These are phyloP conservation scores for Agonopterix alstromeriana DNA, from an alignment of 2,888 invertebrate species.

Conservation along the genomic window DNA sequence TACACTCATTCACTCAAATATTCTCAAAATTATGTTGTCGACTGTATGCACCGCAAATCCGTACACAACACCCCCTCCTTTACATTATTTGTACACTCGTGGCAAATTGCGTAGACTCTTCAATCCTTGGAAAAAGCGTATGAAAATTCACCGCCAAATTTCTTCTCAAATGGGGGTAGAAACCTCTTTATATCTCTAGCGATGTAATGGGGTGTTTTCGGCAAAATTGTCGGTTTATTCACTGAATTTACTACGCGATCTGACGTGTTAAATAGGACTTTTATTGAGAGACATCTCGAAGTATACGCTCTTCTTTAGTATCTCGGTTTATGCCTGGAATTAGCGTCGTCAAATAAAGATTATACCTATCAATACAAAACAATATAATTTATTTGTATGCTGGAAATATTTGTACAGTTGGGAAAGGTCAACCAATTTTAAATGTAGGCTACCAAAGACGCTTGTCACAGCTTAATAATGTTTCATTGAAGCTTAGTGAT, in stretches of 20 bases:
- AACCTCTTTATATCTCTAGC: not conserved
- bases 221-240: slow-evolving; percentile 4
- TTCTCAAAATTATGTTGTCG: not conserved
- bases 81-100: slow-evolving; percentile 1
- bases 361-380: too few species aligned
- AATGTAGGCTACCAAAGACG: too few species aligned
- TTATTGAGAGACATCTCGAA: too few species aligned
- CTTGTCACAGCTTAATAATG: too few species aligned
- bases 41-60: not conserved
- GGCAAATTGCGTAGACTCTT: slow-evolving; percentile 7
- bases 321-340: too few species aligned
- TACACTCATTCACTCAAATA: not conserved
- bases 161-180: slow-evolving; percentile 1
- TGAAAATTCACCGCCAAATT: slow-evolving; percentile 5
- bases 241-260: not conserved
- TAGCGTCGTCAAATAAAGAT: too few species aligned
- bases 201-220: slow-evolving; percentile 5
- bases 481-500: too few species aligned
- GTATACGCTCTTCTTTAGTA: too few species aligned
- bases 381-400: too few species aligned
- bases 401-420: too few species aligned
- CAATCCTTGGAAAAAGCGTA: slow-evolving; percentile 5
- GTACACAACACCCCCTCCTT: not conserved
- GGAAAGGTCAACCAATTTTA: too few species aligned
- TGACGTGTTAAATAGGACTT: too few species aligned